These are phyloP conservation scores for Cephus pygmeus DNA, from an alignment of 2,888 invertebrate species.

Conservation along the genomic window DNA sequence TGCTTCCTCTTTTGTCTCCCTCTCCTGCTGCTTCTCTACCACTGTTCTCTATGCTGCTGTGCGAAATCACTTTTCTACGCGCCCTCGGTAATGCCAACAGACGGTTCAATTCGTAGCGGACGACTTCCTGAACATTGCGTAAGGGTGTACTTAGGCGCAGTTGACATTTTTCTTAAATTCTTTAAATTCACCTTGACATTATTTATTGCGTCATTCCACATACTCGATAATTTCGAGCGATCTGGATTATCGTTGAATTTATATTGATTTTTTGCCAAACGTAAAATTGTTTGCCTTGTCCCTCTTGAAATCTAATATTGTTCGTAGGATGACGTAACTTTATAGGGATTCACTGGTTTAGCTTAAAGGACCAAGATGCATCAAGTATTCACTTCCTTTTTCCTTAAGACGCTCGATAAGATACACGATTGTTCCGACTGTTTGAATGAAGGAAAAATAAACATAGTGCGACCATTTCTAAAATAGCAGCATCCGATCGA, in stretches of 20 bases:
- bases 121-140: neutral
- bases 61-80: neutral
- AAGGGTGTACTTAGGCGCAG: neutral
- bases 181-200: neutral
- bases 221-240: neutral
- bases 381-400: neutral
- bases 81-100: neutral
- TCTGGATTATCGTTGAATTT: neutral
- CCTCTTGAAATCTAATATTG: neutral
- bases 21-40: slow-evolving; percentile 22
- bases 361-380: neutral
- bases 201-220: no score
- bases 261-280: neutral
- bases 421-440: no score
- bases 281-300: neutral
- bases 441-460: neutral
- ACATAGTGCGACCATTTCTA: slow-evolving; percentile 25
- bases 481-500: slow-evolving; percentile 29
- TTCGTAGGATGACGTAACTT: neutral
- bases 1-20: slow-evolving; percentile 20
- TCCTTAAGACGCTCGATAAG: neutral
- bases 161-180: neutral
- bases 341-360: neutral
- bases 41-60: neutral
- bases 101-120: neutral